Base-by-base conservation (phyloP, 2,888 invertebrate genomes). In the Chrysopilus asiliformis region DNA sequence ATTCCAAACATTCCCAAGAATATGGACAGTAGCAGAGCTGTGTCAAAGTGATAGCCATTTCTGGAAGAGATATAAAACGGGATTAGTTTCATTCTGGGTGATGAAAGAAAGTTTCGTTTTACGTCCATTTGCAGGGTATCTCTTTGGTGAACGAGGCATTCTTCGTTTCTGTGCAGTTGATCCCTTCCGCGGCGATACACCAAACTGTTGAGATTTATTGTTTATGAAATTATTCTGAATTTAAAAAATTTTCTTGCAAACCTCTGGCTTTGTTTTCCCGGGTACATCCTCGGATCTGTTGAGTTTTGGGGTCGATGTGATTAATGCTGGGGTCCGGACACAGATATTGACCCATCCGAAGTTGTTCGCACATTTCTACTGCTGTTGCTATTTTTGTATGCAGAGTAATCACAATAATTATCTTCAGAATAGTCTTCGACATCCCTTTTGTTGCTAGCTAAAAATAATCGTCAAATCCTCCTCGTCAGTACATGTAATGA, bases 1-100 rank as follows among this genome's bases (percentile, higher is more conserved):
- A 89, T 72, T 13, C 98, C 98, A 67, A 98, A 90, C 87, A 95
- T 93, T 18, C 98, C 98, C 39, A 97, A 68, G 58, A 98, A 98
- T 33, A 98, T 84, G 0, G 97, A 97, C 4, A 98, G 68, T 22
- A 97, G 64, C 29, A 98, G 66, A 0, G 97, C 82, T 36, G 87
- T 86, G 58, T 94, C 91, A 56, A 91, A 79, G 3, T 84, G 83
- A 57, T 93, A 90, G 14, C 93, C 94, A 72, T 94, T 95, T 39
- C 91, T 93, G 65, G 25, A n/a, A n/a, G 66, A 64, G 4, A 10
- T 18, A 45, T 48, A 46, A 42, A 34, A 14, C 4, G 10, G 4
- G 9, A 20, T 32, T 7, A n/a, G 3, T 13, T 32, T 32, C 20
- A 19, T n/a, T 20, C 20, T 29, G 10, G 25, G 24, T 14, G 15